Percentiles rank a stretch among this genome's conserved stretches.
Evolutionary conservation across 2,113 vertebrate genomes (phyloP).

Genomic region (Ifrita kowaldi): DNA sequence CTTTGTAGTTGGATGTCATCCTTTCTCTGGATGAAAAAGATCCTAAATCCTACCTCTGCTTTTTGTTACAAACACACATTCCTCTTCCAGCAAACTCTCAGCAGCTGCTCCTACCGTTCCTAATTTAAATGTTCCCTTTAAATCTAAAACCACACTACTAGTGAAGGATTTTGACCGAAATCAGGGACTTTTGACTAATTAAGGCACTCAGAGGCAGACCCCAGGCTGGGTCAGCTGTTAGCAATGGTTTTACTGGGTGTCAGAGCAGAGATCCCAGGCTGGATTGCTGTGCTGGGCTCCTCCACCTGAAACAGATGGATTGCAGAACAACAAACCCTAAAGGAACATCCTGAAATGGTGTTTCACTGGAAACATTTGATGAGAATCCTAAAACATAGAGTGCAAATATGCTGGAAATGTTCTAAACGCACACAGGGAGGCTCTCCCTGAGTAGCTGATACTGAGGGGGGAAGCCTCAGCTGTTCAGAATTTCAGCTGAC

Average conservation of each 20-base stretch:
- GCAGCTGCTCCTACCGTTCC: background rate
- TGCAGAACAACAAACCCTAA: background rate
- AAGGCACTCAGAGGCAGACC: background rate
- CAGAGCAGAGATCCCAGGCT: background rate
- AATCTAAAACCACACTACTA: background rate
- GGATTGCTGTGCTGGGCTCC: background rate
- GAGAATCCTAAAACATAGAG: background rate
- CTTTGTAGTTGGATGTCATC: background rate
- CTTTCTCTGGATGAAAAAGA: background rate
- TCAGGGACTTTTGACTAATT: background rate
- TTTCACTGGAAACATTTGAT: background rate
- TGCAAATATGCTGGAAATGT: background rate
- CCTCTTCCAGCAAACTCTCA: background rate
- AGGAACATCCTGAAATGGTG: background rate
- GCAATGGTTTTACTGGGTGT: background rate
- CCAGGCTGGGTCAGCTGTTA: background rate
- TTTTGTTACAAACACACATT: background rate
- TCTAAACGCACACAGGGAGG: fast-evolving
- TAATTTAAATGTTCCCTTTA: background rate
- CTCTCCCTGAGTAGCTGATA: background rate
- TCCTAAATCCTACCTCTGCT: background rate
- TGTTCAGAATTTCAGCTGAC: background rate
- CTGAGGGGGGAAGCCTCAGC: background rate
- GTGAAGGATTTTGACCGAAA: background rate
- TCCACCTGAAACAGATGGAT: background rate